These are phyloP conservation scores for Oreochromis grahami DNA, from an alignment of 2,797 vertebrate species.

Conservation along the genomic window DNA sequence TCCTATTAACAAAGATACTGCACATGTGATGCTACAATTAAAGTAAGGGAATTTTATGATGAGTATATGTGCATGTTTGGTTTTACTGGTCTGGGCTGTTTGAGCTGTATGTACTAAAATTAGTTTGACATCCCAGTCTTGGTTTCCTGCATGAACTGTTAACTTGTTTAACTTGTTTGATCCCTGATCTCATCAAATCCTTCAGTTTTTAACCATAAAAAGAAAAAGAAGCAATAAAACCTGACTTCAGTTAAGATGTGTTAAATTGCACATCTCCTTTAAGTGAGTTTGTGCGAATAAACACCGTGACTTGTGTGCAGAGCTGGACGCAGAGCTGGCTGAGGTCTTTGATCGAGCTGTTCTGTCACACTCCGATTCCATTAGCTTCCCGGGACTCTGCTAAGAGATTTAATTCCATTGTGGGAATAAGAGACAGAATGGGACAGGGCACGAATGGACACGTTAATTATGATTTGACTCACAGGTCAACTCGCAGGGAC, in stretches of 20 bases:
- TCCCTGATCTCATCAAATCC: background rate
- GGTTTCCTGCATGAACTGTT: background rate
- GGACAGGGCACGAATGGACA: constrained; percentile 56
- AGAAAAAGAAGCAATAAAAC: background rate
- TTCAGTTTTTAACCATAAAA: background rate
- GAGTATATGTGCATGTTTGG: background rate
- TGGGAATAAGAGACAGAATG: constrained; percentile 60
- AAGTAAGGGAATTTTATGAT: background rate
- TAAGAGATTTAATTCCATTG: constrained; percentile 69
- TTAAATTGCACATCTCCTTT: background rate
- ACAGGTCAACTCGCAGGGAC: constrained; percentile 69
- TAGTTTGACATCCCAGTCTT: background rate
- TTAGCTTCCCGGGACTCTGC: constrained; percentile 51
- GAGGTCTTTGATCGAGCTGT: constrained; percentile 38
- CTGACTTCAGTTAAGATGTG: background rate
- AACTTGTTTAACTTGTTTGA: background rate
- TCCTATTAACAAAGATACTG: background rate
- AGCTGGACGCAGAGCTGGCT: background rate
- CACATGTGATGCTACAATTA: background rate
- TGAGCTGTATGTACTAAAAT: background rate
- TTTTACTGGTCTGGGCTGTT: background rate
- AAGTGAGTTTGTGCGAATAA: background rate
- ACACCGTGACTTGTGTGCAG: background rate
- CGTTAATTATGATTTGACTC: constrained; percentile 74
- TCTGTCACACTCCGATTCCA: constrained; percentile 51